These are phyloP conservation scores for Drosophila azteca DNA, from an alignment of 1,140 invertebrate species.

Conservation along the genomic window DNA sequence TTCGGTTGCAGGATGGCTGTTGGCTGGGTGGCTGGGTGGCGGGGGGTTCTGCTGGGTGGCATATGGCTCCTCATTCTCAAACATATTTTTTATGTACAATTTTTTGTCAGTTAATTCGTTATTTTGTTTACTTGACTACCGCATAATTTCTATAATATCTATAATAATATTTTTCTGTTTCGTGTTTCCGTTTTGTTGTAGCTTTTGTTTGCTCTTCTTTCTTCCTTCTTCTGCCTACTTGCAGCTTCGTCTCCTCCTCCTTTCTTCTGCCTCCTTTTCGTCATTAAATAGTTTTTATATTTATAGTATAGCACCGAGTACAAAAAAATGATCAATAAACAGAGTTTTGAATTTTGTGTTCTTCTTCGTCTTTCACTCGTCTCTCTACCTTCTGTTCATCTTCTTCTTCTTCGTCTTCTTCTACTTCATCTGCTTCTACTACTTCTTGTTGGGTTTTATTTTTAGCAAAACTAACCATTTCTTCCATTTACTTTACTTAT, in stretches of 20 bases:
- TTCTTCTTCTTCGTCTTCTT: neutral
- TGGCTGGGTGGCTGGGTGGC: neutral
- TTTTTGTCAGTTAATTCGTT: constrained; percentile 40
- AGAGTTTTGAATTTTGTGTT: constrained; percentile 68
- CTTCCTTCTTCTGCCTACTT: neutral
- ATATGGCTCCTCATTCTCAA: constrained; percentile 26
- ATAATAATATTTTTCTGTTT: constrained; percentile 54
- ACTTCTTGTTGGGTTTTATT: constrained; percentile 14
- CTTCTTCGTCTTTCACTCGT: constrained; percentile 12
- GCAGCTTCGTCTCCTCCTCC: neutral
- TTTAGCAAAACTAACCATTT: constrained; percentile 43
- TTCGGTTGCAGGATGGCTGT: neutral
- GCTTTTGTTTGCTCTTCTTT: constrained; percentile 3
- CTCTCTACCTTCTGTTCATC: constrained; percentile 2
- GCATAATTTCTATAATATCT: constrained; percentile 64
- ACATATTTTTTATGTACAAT: constrained; percentile 44
- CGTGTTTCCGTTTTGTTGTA: too few species aligned
- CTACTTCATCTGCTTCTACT: constrained; percentile 13
- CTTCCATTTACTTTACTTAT: constrained; percentile 23
- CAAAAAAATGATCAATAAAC: constrained; percentile 80
- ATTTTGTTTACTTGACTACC: constrained; percentile 67
- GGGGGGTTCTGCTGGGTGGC: constrained; percentile 23
- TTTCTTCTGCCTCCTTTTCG: constrained; percentile 9
- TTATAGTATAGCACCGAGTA: constrained; percentile 82
- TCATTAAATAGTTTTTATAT: constrained; percentile 79